A percentile compares a stretch with the other conserved stretches of the same genome.
Evolutionary conservation across 2,888 invertebrate species (phyloP).

Genomic region (Podotricha telesiphe): DNA sequence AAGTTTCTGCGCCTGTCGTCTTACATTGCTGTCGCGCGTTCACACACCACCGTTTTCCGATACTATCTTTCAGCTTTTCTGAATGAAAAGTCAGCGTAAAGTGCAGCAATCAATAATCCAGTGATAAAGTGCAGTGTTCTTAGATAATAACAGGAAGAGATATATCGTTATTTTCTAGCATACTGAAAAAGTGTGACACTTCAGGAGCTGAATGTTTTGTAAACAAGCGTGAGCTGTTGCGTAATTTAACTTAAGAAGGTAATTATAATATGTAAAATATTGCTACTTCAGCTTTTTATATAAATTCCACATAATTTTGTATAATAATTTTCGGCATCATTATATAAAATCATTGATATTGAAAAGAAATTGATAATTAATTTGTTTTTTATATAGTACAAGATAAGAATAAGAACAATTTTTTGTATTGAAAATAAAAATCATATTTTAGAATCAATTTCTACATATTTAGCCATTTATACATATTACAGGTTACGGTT

Average conservation of each 20-base stretch:
- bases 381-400: too few species aligned
- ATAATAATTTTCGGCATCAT: background rate
- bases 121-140: slow-evolving; percentile 45
- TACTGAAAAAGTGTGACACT: slow-evolving; percentile 43
- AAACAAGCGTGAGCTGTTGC: slow-evolving; percentile 48
- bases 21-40: slow-evolving; percentile 65
- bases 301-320: background rate
- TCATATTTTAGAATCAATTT: too few species aligned
- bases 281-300: background rate
- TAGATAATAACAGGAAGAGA: slow-evolving; percentile 12
- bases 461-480: too few species aligned
- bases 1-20: slow-evolving; percentile 61
- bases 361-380: background rate
- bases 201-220: slow-evolving; percentile 52
- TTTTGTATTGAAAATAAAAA: too few species aligned
- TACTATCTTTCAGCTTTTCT: slow-evolving; percentile 73
- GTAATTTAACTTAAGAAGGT: slow-evolving; percentile 42
- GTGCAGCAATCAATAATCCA: slow-evolving; percentile 42
- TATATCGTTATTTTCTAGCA: slow-evolving; percentile 19
- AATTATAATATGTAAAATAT: slow-evolving; percentile 31
- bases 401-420: too few species aligned
- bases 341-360: background rate
- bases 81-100: slow-evolving; percentile 73
- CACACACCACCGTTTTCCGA: slow-evolving; percentile 62
- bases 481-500: too few species aligned